These are phyloP conservation scores for Probosciger aterrimus DNA, from an alignment of 2,113 vertebrate genomes.

Conservation along the genomic window DNA sequence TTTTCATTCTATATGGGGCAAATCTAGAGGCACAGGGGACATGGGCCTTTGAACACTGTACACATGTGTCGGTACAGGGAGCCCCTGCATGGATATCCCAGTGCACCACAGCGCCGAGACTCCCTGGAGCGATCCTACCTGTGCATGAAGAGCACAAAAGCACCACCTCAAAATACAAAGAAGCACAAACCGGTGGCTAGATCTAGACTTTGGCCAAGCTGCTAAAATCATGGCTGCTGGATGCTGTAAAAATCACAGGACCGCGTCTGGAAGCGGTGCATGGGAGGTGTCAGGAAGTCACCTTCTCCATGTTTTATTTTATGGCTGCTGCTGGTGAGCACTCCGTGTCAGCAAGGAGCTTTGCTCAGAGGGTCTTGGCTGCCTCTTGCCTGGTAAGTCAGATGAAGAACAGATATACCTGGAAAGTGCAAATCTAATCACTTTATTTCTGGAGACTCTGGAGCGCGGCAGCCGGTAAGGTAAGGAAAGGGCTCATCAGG, in stretches of 20 bases:
- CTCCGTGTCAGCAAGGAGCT: not conserved
- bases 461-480: not conserved
- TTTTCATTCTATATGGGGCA: not conserved
- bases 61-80: not conserved
- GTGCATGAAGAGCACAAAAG: not conserved
- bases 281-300: fast-evolving
- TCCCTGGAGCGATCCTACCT: not conserved
- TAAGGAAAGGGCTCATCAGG: not conserved
- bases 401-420: not conserved
- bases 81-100: fast-evolving
- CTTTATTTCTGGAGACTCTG: not conserved
- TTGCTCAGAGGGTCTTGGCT: not conserved
- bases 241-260: not conserved
- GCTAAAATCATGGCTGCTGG: not conserved
- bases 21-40: not conserved
- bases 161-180: not conserved
- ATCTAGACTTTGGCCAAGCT: not conserved
- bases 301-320: not conserved
- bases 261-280: fast-evolving
- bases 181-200: not conserved
- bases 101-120: fast-evolving
- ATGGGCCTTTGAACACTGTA: fast-evolving
- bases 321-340: not conserved
- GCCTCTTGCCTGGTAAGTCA: not conserved
- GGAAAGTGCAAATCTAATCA: not conserved